These are phyloP conservation scores for Galeruca laticollis DNA, from an alignment of 2,888 invertebrate genomes.

Conservation along the genomic window DNA sequence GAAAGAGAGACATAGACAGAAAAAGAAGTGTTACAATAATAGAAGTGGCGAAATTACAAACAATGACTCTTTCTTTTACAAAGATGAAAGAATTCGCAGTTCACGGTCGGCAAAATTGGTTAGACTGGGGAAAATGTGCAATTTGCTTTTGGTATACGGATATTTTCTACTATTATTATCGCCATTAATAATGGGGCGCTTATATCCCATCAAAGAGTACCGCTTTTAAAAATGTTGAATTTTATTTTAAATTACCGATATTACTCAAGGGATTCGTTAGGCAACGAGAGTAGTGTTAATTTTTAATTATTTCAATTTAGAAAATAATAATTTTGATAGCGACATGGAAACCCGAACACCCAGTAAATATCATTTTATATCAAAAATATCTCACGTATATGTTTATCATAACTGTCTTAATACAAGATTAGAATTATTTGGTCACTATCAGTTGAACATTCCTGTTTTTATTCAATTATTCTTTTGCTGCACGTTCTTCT, in stretches of 20 bases:
- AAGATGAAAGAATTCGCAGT: constrained; percentile 16
- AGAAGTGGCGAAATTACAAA: constrained; percentile 27
- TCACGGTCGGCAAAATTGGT: constrained; percentile 39
- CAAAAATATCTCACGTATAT: no score
- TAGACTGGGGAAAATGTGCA: constrained; percentile 38
- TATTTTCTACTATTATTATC: constrained; percentile 39
- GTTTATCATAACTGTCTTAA: no score
- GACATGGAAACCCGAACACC: no score
- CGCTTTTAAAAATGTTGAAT: constrained; percentile 17
- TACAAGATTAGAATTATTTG: no score
- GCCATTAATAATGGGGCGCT: constrained; percentile 36
- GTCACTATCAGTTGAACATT: no score
- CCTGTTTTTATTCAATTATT: no score
- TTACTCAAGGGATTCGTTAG: no score
- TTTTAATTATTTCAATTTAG: no score
- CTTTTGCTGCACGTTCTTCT: no score
- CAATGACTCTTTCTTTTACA: constrained; percentile 24
- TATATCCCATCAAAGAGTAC: constrained; percentile 34
- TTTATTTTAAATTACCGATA: constrained; percentile 9
- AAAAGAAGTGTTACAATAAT: constrained; percentile 26
- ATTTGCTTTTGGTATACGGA: constrained; percentile 29
- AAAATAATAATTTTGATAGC: no score
- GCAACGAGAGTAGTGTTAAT: no score
- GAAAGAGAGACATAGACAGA: neutral
- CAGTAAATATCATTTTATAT: no score